Evolutionary conservation across 1,140 invertebrate species (phyloP), one percentile per base, ranked within the genome.

Genomic region (Saxidomus purpurata): DNA sequence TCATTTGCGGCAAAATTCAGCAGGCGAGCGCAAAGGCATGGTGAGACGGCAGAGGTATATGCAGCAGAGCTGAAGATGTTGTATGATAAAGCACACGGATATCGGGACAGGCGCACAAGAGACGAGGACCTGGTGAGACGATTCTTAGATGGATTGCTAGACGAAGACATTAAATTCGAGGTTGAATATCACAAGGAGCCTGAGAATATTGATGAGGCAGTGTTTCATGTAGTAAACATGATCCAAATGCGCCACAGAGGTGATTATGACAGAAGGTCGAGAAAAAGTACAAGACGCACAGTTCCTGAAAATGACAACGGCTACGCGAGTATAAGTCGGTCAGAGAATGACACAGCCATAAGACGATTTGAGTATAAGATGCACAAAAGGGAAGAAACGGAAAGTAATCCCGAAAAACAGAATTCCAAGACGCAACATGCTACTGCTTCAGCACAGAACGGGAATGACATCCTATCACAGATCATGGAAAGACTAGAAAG

Each of bases 131-230:
- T 79, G 9, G 38, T 79, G 4, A 6, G 76, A 25, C 25, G 47
- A 25, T 79, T 47, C 25, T 31, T 47, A 19, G 76, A 79, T n/a
- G 76, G 76, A 6, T 34, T 79, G 13, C 25, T 79, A 25, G 76
- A 79, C 25, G 25, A 79, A 40, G 76, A 79, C 4, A 31, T 34
- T 9, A 6, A 38, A n/a, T 43, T 79, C 43, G 76, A 31, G 13
- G 38, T 79, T 15, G 76, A 79, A 15, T 79, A 36, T 52, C 25
- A 52, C 76, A 79, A 79, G 28, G 76, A 79, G 76, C 76, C 76
- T 2, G 25, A 40, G 25, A 49, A 79, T 31, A 79, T 79, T 8
- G 76, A 79, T 25, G 76, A 79, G 25, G 76, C 76, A 6, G 76
- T 79, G 4, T 79, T 47, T 79, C 76, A 79, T 25, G 38, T 40